These are phyloP conservation scores for Apostichopus californicus DNA, from an alignment of 35 echinoderm and acorn worm genomes.

Conservation along the genomic window DNA sequence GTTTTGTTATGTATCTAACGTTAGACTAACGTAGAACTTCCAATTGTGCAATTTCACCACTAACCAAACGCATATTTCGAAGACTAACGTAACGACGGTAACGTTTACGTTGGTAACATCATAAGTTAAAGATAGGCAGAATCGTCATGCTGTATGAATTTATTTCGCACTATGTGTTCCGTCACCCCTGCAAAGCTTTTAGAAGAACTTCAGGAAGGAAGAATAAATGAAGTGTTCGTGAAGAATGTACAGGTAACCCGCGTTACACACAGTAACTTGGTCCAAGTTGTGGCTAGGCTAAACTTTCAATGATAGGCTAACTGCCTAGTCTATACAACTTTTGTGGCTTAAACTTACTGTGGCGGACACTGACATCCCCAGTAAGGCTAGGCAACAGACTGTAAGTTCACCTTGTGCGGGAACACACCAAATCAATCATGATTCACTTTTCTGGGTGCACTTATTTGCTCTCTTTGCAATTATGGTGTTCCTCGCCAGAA, in stretches of 20 bases:
- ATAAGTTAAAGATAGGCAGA: not conserved
- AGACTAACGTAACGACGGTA: too few relatives aligned
- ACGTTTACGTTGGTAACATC: too few relatives aligned
- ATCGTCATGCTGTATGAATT: not conserved
- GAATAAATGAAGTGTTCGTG: not conserved
- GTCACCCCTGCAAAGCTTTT: constrained; percentile 10
- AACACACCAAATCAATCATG: too few relatives aligned
- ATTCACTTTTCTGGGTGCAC: too few relatives aligned
- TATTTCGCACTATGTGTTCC: not conserved
- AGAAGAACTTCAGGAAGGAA: constrained; percentile 24
- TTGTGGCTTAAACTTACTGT: too few relatives aligned
- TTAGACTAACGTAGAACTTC: too few relatives aligned
- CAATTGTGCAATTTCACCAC: too few relatives aligned
- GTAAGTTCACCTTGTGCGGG: not conserved
- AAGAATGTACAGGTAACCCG: not conserved
- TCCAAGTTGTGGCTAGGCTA: not conserved
- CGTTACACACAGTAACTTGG: too few relatives aligned
- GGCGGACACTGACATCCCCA: not conserved
- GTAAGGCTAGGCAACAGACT: not conserved
- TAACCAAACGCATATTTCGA: too few relatives aligned
- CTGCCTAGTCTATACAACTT: not conserved
- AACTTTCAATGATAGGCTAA: not conserved
- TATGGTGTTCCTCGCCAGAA: not conserved
- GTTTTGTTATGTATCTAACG: too few relatives aligned
- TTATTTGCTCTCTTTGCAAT: not conserved